Base-by-base conservation (phyloP, 1,140 invertebrate species). In the Zaprionus inermis region DNA sequence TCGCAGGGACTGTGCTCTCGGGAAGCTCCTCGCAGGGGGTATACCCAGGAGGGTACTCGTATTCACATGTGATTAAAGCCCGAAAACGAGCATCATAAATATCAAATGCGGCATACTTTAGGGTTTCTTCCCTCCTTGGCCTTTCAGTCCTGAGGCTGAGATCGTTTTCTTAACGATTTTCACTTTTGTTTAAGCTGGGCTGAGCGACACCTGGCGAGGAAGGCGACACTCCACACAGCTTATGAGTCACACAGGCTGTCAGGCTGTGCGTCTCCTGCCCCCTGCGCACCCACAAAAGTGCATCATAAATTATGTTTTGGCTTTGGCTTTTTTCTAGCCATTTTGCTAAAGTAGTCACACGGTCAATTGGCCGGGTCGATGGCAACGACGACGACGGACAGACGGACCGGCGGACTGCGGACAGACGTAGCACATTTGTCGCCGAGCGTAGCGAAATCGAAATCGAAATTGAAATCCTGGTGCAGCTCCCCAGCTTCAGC, bases 301-400 rank as follows among this genome's bases (percentile, higher is more conserved):
- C 84, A 89, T 89, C 84, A 89, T 89, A 89, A 89, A 89, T 89
- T 84, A 89, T 72, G 61, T 89, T 78, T 88, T 36, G 73, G 54
- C 74, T 88, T 36, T 71, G 75, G 74, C 56, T 44, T 72, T 78
- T 61, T 80, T 78, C 73, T 75, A 84, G 81, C 68, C 74, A 90
- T 89, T 88, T 89, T 89, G 85, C 84, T 88, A 89, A 89, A 89
- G 84, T 89, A 89, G 84, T 89, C 84, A 81, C 84, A 89, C 84
- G 84, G 84, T 90, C 81, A 89, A 76, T 59, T 76, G 60, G 41
- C 64, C 30, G 38, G 72, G 52, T 55, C 55, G 51, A 24, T 5
- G 58, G 41, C 36, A 18, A 60, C 51, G 59, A 30, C 22, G 28
- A 18, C n/a, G n/a, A n/a, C n/a, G n/a, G n/a, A n/a, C n/a, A n/a